Base-by-base conservation (phyloP, 1,140 invertebrate species). In the Atta texana region DNA sequence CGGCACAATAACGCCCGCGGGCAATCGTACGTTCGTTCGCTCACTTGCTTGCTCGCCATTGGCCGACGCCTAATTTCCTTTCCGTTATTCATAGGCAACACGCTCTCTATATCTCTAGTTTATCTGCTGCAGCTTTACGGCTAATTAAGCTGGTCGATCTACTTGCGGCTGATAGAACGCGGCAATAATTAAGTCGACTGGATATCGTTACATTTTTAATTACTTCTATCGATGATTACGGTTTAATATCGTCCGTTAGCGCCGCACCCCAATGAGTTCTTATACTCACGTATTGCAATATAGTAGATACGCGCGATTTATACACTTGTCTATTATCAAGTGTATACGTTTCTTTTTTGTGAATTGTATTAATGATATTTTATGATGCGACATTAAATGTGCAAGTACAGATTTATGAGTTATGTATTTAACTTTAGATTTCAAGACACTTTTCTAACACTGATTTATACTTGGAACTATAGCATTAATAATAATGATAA, bases 161-260 rank as follows among this genome's bases (percentile, higher is more conserved):
- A 90, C 89, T 90, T 86, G 81, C 85, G 24, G 57, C 87, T 59
- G 14, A 31, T 76, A 51, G 24, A 68, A 71, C 81, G 49, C 53
- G 63, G 51, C 64, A 74, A 86, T 88, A 91, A 90, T 91, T 90
- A 91, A 90, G 76, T 88, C 87, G 89, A 34, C 81, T 61, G 28
- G 69, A 69, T 80, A 89, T 89, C 88, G 85, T 78, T 66, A 69
- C 63, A 55, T 21, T 78, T 64, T 82, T 77, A 82, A 91, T 90
- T 88, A 90, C 77, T 87, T 86, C 64, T 86, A 77, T 87, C 89
- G 87, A 90, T 91, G 86, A 90, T 91, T 91, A 89, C 86, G 77
- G 71, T 69, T 90, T 88, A 91, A 91, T 90, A 90, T 86, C 80
- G 75, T 39, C 89, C 86, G 55, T 90, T 90, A 90, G 76, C 68